Conservation (phyloP, 2,113 vertebrate species). For the Myotis davidii region DNA sequence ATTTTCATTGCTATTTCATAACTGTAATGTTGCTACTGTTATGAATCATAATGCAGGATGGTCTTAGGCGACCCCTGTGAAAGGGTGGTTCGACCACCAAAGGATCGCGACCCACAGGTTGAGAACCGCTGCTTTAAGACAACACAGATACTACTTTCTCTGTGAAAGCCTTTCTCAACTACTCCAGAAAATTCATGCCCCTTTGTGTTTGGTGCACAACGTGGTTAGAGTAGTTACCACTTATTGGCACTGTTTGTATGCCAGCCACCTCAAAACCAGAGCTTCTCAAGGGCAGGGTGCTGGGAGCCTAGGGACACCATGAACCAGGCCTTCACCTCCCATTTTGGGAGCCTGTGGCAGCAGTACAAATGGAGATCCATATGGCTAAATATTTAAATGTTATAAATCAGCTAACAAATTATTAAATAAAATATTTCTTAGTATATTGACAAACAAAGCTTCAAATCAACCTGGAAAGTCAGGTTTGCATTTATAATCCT, state of each 20-base stretch:
- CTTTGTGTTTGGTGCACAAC: background rate
- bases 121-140: background rate
- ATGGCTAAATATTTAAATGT: constrained; percentile 15
- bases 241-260: background rate
- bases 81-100: too few species aligned
- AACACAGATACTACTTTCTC: background rate
- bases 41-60: too few species aligned
- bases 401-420: background rate
- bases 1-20: too few species aligned
- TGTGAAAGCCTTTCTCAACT: constrained; percentile 27
- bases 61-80: too few species aligned
- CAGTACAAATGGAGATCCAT: background rate
- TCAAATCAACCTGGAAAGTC: background rate
- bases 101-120: too few species aligned
- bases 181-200: background rate
- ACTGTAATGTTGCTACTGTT: too few species aligned
- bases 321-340: background rate
- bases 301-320: background rate
- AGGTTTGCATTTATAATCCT: constrained; percentile 16
- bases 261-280: background rate
- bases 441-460: background rate
- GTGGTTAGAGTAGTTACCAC: background rate
- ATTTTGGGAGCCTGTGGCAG: background rate
- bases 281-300: constrained; percentile 7
- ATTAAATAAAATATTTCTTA: background rate